These are phyloP conservation scores for Raphicerus campestris DNA, from an alignment of 2,113 vertebrate species.

Conservation along the genomic window DNA sequence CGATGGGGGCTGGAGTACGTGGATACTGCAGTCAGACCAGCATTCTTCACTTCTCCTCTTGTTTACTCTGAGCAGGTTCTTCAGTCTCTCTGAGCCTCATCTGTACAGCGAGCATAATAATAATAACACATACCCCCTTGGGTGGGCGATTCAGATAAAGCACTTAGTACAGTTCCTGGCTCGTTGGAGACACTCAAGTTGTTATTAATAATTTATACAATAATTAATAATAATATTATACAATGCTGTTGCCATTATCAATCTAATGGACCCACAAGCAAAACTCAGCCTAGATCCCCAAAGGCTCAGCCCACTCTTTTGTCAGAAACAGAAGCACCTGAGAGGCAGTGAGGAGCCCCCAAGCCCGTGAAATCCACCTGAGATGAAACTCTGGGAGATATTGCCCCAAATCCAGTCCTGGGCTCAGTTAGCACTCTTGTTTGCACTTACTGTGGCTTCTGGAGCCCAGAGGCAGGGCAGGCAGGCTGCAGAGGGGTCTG, in stretches of 20 bases:
- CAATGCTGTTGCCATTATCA: not conserved
- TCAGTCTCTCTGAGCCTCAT: not conserved
- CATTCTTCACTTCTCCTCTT: not conserved
- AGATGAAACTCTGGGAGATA: not conserved
- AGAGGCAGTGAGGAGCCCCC: not conserved
- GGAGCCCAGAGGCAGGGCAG: not conserved
- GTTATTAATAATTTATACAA: not conserved
- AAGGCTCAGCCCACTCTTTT: not conserved
- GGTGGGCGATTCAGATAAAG: not conserved
- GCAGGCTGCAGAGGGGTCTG: not conserved
- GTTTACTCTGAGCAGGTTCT: not conserved
- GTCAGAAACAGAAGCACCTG: not conserved
- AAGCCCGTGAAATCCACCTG: too few relatives aligned
- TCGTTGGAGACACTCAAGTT: not conserved
- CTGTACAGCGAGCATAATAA: not conserved
- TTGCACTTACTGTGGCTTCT: not conserved
- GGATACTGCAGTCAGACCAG: not conserved
- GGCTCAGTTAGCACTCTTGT: too few relatives aligned
- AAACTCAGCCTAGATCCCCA: not conserved
- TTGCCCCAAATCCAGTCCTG: not conserved
- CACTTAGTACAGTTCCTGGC: not conserved
- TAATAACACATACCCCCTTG: fast-evolving
- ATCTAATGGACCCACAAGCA: not conserved
- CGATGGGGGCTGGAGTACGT: fast-evolving
- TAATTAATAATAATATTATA: not conserved